Evolutionary conservation across 1,140 invertebrate species (phyloP).

Genomic region (Drosophila ironensis): DNA sequence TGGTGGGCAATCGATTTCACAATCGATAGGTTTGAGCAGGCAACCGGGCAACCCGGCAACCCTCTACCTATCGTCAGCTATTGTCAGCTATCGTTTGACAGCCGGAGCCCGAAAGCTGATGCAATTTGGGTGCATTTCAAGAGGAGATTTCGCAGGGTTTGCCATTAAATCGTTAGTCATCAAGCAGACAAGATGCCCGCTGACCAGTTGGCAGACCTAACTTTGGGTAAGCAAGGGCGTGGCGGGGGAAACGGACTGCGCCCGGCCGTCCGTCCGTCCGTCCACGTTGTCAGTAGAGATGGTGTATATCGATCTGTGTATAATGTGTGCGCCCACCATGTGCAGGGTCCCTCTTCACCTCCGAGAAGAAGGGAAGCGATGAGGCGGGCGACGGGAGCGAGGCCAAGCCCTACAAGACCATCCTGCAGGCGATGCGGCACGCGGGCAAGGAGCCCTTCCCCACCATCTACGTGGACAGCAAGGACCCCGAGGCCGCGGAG

Average conservation of each 20-base stretch:
- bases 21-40: too few relatives aligned
- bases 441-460: conserved; percentile 94
- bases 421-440: conserved; percentile 93
- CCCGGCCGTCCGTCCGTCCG: too few relatives aligned
- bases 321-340: conserved; percentile 19
- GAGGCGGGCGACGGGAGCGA: conserved; percentile 93
- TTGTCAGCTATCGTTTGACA: not conserved
- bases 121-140: conserved; percentile 35
- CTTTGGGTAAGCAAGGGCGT: conserved; percentile 34
- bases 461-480: conserved; percentile 93
- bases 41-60: too few relatives aligned
- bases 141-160: not conserved
- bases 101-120: conserved; percentile 48
- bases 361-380: conserved; percentile 93
- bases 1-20: too few relatives aligned
- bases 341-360: conserved; percentile 89
- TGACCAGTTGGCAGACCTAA: conserved; percentile 55
- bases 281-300: conserved; percentile 38
- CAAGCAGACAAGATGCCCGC: conserved; percentile 36
- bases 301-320: conserved; percentile 29
- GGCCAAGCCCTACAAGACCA: conserved; percentile 94
- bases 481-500: conserved; percentile 86
- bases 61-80: too few relatives aligned
- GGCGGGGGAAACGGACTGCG: not conserved
- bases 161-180: conserved; percentile 15